These are phyloP conservation scores for Drosophila yakuba DNA, from an alignment of 1,140 invertebrate genomes.

Conservation along the genomic window DNA sequence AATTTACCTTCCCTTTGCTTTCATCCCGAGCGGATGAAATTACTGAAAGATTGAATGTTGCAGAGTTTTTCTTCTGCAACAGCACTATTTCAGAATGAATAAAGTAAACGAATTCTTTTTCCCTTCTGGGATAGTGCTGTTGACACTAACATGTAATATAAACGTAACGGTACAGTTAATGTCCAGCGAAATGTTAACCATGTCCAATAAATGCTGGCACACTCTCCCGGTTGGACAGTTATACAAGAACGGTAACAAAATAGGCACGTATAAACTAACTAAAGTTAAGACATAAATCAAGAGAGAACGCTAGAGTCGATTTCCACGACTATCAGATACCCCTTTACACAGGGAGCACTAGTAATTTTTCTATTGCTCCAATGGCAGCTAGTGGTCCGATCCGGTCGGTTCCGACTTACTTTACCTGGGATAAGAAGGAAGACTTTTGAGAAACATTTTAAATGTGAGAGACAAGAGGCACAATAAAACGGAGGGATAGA, in stretches of 20 bases:
- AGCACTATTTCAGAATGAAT: no score
- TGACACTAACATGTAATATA: slow-evolving; percentile 82
- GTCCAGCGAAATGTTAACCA: slow-evolving; percentile 72
- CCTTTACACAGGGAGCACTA: no score
- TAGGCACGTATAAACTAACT: neutral
- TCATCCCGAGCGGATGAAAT: slow-evolving; percentile 42
- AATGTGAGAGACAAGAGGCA: no score
- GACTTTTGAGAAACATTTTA: no score
- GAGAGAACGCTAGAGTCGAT: no score
- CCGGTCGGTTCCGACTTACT: no score
- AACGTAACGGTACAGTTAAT: slow-evolving; percentile 73
- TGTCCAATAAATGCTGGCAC: slow-evolving; percentile 72
- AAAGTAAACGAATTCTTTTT: neutral
- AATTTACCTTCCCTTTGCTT: slow-evolving; percentile 19
- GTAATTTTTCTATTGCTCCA: no score
- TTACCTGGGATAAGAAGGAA: no score
- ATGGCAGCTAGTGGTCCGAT: no score
- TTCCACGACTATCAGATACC: no score
- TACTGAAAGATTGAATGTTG: slow-evolving; percentile 76
- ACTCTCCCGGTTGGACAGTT: neutral
- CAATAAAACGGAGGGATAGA: no score
- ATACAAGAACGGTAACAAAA: slow-evolving; percentile 11
- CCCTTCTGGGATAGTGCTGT: slow-evolving; percentile 62
- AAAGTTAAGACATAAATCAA: slow-evolving; percentile 9
- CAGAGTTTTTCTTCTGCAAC: slow-evolving; percentile 32